A percentile compares a stretch with the other conserved stretches of the same genome.
phyloP scores from a whole-genome alignment of 2,113 vertebrate species.

The Myiopsitta monachus region DNA sequence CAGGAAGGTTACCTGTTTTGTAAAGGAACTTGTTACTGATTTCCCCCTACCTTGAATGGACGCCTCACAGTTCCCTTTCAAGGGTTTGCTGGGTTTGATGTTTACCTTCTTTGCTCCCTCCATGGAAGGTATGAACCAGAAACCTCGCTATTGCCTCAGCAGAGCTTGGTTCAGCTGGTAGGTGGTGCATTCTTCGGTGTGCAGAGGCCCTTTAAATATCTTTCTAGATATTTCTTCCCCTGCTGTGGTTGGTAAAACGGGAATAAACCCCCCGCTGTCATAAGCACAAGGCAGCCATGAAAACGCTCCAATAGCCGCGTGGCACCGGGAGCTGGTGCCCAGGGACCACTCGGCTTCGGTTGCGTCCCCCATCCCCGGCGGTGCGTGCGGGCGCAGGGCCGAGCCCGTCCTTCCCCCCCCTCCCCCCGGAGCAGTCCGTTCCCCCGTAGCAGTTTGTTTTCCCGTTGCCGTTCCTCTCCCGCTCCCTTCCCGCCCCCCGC shows the following conservation, averaged over 20 bases:
- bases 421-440: too few species aligned
- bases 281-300: not conserved
- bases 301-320: not conserved
- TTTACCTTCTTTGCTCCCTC: too few species aligned
- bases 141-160: not conserved
- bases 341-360: accelerated
- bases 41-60: not conserved
- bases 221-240: not conserved
- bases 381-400: not conserved
- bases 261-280: not conserved
- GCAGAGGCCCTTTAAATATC: not conserved
- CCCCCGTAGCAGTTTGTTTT: too few species aligned
- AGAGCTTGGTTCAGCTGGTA: not conserved
- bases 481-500: not conserved
- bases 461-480: too few species aligned
- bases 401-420: not conserved
- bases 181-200: not conserved
- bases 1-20: not conserved
- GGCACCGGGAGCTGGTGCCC: not conserved
- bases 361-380: not conserved
- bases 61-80: not conserved
- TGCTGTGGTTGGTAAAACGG: not conserved
- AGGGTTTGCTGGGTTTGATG: accelerated
- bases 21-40: not conserved
- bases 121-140: too few species aligned